Conservation (phyloP, 2,113 vertebrate species). For the Aramus guarauna region DNA sequence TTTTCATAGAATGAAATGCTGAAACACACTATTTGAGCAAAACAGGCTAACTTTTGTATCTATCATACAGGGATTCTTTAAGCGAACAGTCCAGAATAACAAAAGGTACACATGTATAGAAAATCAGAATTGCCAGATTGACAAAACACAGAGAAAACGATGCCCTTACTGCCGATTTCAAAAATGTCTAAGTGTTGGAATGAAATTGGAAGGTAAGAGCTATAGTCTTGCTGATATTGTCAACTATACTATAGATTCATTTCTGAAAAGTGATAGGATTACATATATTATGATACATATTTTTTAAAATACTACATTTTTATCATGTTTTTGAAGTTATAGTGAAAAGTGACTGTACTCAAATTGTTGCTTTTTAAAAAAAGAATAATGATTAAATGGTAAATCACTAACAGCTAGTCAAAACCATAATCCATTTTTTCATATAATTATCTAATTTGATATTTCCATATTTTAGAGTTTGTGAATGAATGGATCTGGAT, state of each 20-base stretch:
- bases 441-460: background rate
- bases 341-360: background rate
- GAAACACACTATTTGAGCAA: background rate
- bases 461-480: background rate
- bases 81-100: conserved; percentile 99
- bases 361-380: background rate
- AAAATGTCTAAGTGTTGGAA: conserved; percentile 97
- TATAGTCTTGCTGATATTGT: background rate
- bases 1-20: conserved; percentile 42
- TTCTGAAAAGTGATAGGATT: background rate
- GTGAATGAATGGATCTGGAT: background rate
- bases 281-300: background rate
- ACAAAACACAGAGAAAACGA: conserved; percentile 98
- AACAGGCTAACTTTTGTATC: conserved; percentile 50
- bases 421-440: background rate
- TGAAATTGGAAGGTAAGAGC: conserved; percentile 97
- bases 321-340: background rate
- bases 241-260: background rate
- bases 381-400: background rate
- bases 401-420: background rate
- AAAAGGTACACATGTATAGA: conserved; percentile 99
- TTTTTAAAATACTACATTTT: background rate
- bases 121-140: conserved; percentile 99
- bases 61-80: conserved; percentile 95
- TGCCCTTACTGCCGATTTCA: conserved; percentile 99